phyloP scores from a whole-genome alignment of 2,113 vertebrate species.

The Rhizomys pruinosus region DNA sequence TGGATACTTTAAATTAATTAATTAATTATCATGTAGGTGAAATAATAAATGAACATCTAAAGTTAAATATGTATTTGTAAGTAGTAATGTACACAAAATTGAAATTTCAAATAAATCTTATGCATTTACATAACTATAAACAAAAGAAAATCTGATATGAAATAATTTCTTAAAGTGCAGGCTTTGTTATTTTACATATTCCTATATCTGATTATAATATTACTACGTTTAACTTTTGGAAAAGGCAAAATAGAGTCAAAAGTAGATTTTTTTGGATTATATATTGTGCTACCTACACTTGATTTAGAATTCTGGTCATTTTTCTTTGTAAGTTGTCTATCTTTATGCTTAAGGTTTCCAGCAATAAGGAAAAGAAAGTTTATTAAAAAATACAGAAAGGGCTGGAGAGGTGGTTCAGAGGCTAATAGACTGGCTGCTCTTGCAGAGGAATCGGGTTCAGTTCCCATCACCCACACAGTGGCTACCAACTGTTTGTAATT shows the following conservation, averaged over 20 bases:
- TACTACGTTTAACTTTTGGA: neutral
- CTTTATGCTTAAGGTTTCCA: neutral
- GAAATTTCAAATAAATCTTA: neutral
- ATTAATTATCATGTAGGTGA: neutral
- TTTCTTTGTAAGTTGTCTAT: neutral
- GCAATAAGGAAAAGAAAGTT: neutral
- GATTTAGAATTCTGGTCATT: neutral
- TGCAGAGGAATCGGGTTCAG: neutral
- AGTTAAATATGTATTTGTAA: neutral
- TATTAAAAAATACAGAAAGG: neutral
- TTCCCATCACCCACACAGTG: too few relatives aligned
- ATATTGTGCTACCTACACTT: neutral
- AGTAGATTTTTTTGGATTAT: too few relatives aligned
- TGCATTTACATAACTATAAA: neutral
- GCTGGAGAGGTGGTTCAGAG: neutral
- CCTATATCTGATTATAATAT: neutral
- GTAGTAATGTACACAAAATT: neutral
- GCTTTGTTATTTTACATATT: neutral
- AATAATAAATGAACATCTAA: neutral
- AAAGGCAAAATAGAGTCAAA: neutral
- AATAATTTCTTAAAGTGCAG: neutral
- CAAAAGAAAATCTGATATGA: neutral
- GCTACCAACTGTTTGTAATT: too few relatives aligned
- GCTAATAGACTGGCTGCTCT: neutral
- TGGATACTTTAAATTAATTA: neutral